Evolutionary conservation across 1,140 invertebrate genomes (phyloP).

Genomic region (Portunus trituberculatus): DNA sequence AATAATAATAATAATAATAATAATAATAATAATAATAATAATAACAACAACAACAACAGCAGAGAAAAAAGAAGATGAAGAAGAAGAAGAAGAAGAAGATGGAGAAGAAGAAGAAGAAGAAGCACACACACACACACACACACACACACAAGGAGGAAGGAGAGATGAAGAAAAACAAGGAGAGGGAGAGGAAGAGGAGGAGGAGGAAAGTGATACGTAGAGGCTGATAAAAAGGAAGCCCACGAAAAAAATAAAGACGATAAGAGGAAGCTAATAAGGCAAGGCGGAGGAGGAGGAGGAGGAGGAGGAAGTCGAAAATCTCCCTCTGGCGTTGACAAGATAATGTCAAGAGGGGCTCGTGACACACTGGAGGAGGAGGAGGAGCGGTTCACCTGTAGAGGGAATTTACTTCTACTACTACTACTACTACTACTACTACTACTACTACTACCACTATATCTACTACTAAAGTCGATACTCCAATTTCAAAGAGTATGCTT

Average conservation of each 20-base stretch:
- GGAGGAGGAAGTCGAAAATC: neutral
- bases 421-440: no score
- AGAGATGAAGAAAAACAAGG: neutral
- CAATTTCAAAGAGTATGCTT: neutral
- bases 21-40: no score
- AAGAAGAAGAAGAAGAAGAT: no score
- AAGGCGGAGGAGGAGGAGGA: neutral
- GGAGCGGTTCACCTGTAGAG: neutral
- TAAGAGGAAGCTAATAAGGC: neutral
- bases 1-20: no score
- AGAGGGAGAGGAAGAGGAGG: neutral
- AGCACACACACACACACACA: neutral
- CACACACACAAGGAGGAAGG: neutral
- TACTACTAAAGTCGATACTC: no score
- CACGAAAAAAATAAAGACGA: neutral
- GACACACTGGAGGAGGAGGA: neutral
- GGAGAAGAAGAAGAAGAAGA: no score
- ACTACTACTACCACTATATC: no score
- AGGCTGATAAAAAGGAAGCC: neutral
- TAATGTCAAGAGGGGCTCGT: conserved; percentile 16
- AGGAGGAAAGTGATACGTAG: neutral
- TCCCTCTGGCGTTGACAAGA: neutral
- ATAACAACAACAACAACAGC: no score
- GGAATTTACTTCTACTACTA: no score
- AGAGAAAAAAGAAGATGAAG: no score